Evolutionary conservation across 2,113 vertebrate genomes (phyloP).

Genomic region (Hippocampus guttulatus): DNA sequence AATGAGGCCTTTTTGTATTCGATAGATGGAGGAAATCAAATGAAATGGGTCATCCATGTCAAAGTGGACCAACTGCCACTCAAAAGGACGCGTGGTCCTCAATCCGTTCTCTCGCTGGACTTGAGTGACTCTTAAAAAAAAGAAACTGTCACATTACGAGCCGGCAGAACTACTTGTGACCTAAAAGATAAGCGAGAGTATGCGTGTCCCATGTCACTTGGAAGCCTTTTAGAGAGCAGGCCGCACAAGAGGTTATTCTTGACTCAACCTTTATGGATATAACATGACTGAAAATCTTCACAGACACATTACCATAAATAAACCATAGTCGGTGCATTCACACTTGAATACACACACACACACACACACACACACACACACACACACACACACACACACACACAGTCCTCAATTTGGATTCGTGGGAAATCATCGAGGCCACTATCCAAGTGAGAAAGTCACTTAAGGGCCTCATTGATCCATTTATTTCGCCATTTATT

Average conservation of each 20-base stretch:
- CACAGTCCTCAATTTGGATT: conserved; percentile 30
- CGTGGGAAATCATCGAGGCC: conserved; percentile 12
- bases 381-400: neutral
- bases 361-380: neutral
- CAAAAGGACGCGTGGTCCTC: neutral
- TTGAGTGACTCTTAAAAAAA: neutral
- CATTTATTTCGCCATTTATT: conserved; percentile 36
- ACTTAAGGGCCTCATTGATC: conserved; percentile 50
- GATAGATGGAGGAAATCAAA: too few species aligned
- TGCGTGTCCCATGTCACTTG: neutral
- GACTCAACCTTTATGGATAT: conserved; percentile 1
- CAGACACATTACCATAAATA: conserved; percentile 9
- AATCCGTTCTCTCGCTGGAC: neutral
- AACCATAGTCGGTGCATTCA: neutral
- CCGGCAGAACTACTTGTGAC: neutral
- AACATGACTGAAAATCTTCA: neutral
- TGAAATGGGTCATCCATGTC: neutral
- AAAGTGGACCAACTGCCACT: neutral
- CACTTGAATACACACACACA: neutral
- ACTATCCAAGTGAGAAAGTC: conserved; percentile 37
- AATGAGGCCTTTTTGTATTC: too few species aligned
- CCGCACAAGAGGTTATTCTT: neutral
- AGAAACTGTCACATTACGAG: neutral
- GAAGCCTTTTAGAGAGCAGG: neutral
- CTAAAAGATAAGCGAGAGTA: neutral